These are phyloP conservation scores for Tolmerus cingulatus DNA, from an alignment of 2,888 invertebrate genomes.

Conservation along the genomic window DNA sequence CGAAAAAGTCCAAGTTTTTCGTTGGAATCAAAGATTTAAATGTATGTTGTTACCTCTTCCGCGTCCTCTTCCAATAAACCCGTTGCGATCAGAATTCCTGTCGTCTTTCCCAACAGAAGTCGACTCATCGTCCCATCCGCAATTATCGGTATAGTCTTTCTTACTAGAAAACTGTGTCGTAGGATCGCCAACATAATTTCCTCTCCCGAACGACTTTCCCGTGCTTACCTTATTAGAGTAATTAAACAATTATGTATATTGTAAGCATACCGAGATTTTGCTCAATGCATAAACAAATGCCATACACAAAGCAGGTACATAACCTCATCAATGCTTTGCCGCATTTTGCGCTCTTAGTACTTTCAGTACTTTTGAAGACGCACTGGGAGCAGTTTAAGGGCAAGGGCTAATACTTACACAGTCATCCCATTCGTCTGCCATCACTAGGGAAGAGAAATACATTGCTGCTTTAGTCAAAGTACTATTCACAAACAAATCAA, in stretches of 20 bases:
- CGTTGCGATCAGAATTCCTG: not conserved
- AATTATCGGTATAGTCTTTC: conserved; percentile 57
- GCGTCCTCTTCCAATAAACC: conserved; percentile 58
- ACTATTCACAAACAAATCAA: conserved; percentile 17
- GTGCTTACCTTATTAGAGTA: not conserved
- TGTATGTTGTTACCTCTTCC: not conserved
- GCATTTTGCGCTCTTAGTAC: not conserved
- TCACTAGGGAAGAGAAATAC: conserved; percentile 49
- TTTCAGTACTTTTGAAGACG: not conserved
- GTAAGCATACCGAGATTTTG: not conserved
- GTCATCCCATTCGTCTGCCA: conserved; percentile 54
- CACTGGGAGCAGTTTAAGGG: not conserved
- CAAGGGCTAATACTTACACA: conserved; percentile 43
- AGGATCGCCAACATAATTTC: conserved; percentile 25
- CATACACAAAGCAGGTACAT: conserved; percentile 37
- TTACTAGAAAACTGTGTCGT: conserved; percentile 50
- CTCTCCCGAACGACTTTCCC: conserved; percentile 44
- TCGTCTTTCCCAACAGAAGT: not conserved
- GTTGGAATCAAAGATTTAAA: not conserved
- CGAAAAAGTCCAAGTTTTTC: too few relatives aligned
- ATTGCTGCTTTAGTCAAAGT: conserved; percentile 31
- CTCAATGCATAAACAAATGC: not conserved
- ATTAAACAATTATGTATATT: not conserved
- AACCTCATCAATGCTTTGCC: conserved; percentile 32
- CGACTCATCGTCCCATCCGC: conserved; percentile 57